Evolutionary conservation across 2,797 vertebrate species (phyloP), one percentile per base, ranked within the genome.

Genomic region (Coregonus sp.): DNA sequence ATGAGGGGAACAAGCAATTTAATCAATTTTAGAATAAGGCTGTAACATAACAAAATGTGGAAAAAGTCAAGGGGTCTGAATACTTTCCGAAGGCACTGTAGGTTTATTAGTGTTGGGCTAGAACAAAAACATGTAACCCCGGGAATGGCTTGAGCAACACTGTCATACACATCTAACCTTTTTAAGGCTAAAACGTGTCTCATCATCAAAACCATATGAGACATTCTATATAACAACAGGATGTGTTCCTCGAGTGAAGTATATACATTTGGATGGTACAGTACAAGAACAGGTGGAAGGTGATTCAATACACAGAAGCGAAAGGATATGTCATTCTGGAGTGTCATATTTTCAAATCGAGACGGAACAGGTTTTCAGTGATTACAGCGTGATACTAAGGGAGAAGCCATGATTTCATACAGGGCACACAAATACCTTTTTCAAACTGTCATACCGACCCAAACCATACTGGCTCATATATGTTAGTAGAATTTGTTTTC

Each of bases 371-470:
- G 35, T 25, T 20, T 75, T 70, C 59, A 0, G 35, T 2, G 78
- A 77, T 84, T 75, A 81, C 79, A 83, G 16, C 31, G 75, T 78
- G 20, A 7, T 61, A 78, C 78, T 82, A 80, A 59, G 75, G 82
- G 63, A 7, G 51, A 47, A 33, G 73, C 54, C 72, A 72, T 35
- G 65, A 9, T 31, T 33, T 5, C 65, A 9, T 15, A 31, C 25
- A 52, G 11, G 51, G 11, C 51, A 52, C 75, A 68, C 18, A n/a
- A 81, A 83, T 16, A 77, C 85, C 75, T 76, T 66, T 75, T 81
- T 79, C 52, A 82, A 88, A 88, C 86, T 54, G 3, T 33, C 31
- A 33, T 33, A 33, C 31, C 31, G 31, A 33, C 31, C 31, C 31
- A 33, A 33, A 33, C 31, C 31, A 33, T 2, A 33, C 31, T 3